Evolutionary conservation across 37 sponge, comb jelly and placozoan genomes (phyloP), one percentile per base, ranked within the genome.

Genomic region (Spongilla lacustris): DNA sequence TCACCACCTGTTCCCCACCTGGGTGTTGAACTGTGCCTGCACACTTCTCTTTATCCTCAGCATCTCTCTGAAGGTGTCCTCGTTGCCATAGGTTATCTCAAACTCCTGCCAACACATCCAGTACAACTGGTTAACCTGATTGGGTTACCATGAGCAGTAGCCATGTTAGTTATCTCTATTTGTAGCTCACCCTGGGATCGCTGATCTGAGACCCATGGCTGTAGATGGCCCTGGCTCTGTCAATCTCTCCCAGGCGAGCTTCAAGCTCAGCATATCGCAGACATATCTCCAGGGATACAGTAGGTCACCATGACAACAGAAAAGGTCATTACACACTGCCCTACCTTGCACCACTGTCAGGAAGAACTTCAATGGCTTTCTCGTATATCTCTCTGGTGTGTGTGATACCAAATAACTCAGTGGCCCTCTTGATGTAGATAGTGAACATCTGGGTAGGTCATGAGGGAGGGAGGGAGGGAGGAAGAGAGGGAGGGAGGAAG

Each of bases 61-160:
- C 99, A 98, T 96, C 86, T 98, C 99, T 50, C 97, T 83, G 79
- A 96, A 98, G n/a, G 99, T 96, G 81, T 98, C 99, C 87, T 98
- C 99, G 74, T 96, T 98, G 48, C 99, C 99, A 85, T 98, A 94
- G 68, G 80, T 81, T 41, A 98, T 95, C 73, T 98, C 99, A 92
- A 96, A 98, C 79, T 91, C 95, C 71, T 98, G 95, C 99, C 99
- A 98, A 22, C 88, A 83, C 91, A 93, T 92, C 96, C 96, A 97
- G 75, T 86, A 97, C 14, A 85, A 84, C 81, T 91, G 85, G 38
- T 73, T 29, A 19, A 80, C 88, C 96, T 93, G 79, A 21, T 46
- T 0, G 69, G 0, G 30, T 41, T 67, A 77, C 10, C 22, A 21
- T 49, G 21, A 26, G 17, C 8, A 24, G 35, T 36, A 26, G 23